phyloP scores from a whole-genome alignment of 2,888 invertebrate species.

The Brassicogethes aeneus region DNA sequence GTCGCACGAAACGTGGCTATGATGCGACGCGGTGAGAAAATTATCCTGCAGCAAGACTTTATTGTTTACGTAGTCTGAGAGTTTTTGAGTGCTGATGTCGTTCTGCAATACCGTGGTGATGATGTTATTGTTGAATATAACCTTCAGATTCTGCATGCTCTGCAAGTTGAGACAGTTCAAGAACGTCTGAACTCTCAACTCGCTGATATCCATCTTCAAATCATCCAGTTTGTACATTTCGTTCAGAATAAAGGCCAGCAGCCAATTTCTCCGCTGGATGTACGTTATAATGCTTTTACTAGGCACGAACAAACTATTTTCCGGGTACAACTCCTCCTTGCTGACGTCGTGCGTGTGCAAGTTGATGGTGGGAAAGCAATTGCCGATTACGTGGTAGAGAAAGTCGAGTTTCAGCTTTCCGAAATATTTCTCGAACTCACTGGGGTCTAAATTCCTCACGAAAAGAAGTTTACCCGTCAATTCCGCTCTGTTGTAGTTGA shows the following conservation, averaged over 20 bases:
- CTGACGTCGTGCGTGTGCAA: slow-evolving; percentile 41
- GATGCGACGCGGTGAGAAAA: slow-evolving; percentile 10
- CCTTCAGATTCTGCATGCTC: slow-evolving; percentile 46
- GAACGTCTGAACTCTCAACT: slow-evolving; percentile 47
- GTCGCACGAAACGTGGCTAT: slow-evolving; percentile 17
- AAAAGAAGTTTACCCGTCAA: slow-evolving; percentile 61
- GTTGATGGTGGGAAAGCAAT: slow-evolving; percentile 60
- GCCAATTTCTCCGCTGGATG: slow-evolving; percentile 58
- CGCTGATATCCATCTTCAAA: slow-evolving; percentile 45
- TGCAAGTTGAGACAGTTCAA: slow-evolving; percentile 51
- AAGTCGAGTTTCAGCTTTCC: slow-evolving; percentile 63
- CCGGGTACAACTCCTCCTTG: slow-evolving; percentile 42
- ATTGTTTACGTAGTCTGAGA: slow-evolving; percentile 42
- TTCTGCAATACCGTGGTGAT: slow-evolving; percentile 50
- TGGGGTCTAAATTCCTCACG: slow-evolving; percentile 55
- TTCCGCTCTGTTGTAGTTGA: slow-evolving; percentile 48
- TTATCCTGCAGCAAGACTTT: slow-evolving; percentile 22
- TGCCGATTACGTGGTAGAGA: slow-evolving; percentile 61
- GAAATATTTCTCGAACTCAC: slow-evolving; percentile 60
- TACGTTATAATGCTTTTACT: slow-evolving; percentile 51
- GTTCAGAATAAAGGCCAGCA: slow-evolving; percentile 58
- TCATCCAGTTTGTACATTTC: slow-evolving; percentile 51
- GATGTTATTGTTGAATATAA: slow-evolving; percentile 50
- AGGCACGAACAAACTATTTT: slow-evolving; percentile 34
- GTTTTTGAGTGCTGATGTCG: slow-evolving; percentile 44